phyloP scores from a whole-genome alignment of 2,113 vertebrate genomes.

The Rhea pennata region DNA sequence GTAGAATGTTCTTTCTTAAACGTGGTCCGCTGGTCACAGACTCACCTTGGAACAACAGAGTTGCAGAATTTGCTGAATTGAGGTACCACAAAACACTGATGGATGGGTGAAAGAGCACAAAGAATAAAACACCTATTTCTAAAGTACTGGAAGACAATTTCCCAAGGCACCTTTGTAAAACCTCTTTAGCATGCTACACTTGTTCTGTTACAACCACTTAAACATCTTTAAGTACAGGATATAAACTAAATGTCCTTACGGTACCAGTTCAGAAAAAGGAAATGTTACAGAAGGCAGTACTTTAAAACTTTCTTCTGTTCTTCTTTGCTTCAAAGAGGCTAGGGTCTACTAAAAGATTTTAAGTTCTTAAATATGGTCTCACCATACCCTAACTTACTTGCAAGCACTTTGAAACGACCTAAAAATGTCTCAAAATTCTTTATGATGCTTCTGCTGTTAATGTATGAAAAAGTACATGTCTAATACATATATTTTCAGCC shows the following conservation, averaged over 20 bases:
- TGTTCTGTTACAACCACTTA: slow-evolving; percentile 20
- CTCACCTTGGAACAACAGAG: background rate
- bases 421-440: background rate
- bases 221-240: background rate
- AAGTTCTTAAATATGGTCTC: background rate
- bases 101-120: background rate
- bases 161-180: slow-evolving; percentile 50
- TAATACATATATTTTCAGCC: background rate
- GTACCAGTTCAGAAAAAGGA: background rate
- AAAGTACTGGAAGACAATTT: slow-evolving; percentile 9
- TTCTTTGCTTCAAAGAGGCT: background rate
- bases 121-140: background rate
- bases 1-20: background rate
- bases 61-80: background rate
- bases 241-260: background rate
- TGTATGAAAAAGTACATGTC: no score
- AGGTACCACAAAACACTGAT: background rate
- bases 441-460: background rate
- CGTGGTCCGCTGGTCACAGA: background rate
- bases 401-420: background rate
- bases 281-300: background rate
- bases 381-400: background rate
- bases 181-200: slow-evolving; percentile 6
- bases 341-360: background rate
- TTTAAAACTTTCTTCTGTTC: background rate